Conservation (phyloP, 2,113 vertebrate genomes). For the Xenopus laevis region DNA sequence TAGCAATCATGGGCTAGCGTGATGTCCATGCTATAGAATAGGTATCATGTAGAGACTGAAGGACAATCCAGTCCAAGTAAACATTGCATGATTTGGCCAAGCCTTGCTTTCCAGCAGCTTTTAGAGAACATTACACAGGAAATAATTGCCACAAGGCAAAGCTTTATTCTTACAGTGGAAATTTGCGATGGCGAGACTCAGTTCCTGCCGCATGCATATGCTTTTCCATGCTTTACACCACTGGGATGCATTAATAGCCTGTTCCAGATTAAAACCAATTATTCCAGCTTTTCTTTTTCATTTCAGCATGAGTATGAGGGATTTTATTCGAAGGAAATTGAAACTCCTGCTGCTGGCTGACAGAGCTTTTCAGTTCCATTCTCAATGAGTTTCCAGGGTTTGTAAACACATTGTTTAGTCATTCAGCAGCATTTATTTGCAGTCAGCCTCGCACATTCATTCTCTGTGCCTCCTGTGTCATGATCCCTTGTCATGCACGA, state of each 20-base stretch:
- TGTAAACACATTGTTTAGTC: constrained; percentile 13
- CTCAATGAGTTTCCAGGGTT: neutral
- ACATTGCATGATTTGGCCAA: constrained; percentile 30
- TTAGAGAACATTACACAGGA: constrained; percentile 70
- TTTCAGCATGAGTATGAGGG: neutral
- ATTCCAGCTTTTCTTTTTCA: neutral
- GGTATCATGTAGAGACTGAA: no score
- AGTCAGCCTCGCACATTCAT: constrained; percentile 5
- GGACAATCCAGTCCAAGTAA: neutral
- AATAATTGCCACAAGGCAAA: constrained; percentile 70
- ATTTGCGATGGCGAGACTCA: constrained; percentile 62
- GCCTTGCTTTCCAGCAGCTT: constrained; percentile 55
- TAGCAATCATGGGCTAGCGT: no score
- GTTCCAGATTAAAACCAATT: constrained; percentile 42
- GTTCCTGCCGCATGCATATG: constrained; percentile 58
- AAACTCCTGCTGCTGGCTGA: neutral
- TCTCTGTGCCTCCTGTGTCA: constrained; percentile 29
- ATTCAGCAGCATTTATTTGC: neutral
- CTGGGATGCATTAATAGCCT: constrained; percentile 38
- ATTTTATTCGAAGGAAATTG: constrained; percentile 3
- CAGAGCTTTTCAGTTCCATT: neutral
- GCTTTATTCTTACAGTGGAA: constrained; percentile 60
- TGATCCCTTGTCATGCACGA: neutral
- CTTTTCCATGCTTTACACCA: constrained; percentile 50
- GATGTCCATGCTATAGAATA: no score